Conservation (phyloP, 2,113 vertebrate genomes). For the Xenotilapia leptura region DNA sequence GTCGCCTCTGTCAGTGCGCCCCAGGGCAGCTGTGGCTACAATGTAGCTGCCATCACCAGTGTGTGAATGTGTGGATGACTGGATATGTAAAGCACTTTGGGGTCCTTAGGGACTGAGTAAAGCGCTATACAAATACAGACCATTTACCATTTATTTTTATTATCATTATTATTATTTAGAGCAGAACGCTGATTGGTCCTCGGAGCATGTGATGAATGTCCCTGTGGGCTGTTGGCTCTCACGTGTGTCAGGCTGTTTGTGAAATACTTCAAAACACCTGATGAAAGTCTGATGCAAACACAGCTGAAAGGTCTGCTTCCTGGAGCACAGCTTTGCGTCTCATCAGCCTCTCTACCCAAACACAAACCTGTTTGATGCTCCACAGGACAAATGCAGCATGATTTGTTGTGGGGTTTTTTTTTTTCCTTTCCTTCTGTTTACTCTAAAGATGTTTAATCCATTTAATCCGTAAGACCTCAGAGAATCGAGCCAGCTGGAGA, state of each 20-base stretch:
- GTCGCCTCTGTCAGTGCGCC: not conserved
- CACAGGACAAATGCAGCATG: not conserved
- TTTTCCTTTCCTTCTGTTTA: not conserved
- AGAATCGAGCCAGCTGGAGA: not conserved
- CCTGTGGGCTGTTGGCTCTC: not conserved
- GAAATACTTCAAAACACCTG: not conserved
- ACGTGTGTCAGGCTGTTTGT: not conserved
- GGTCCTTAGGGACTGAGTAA: not conserved
- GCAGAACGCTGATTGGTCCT: not conserved
- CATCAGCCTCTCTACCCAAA: not conserved
- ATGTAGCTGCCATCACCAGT: not conserved
- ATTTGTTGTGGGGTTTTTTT: accelerated
- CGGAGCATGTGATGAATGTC: not conserved
- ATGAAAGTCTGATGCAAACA: slow-evolving; percentile 33
- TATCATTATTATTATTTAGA: not conserved
- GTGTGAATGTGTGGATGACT: not conserved
- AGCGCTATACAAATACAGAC: not conserved
- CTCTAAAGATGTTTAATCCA: not conserved
- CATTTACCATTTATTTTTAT: not conserved
- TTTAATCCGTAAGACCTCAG: not conserved
- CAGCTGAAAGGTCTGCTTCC: not conserved
- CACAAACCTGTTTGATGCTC: not conserved
- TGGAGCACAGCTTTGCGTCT: not conserved
- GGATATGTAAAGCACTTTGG: accelerated
- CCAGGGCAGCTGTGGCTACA: not conserved